phyloP scores from a whole-genome alignment of 2,888 invertebrate genomes.

The Pristionchus maxplancki region DNA sequence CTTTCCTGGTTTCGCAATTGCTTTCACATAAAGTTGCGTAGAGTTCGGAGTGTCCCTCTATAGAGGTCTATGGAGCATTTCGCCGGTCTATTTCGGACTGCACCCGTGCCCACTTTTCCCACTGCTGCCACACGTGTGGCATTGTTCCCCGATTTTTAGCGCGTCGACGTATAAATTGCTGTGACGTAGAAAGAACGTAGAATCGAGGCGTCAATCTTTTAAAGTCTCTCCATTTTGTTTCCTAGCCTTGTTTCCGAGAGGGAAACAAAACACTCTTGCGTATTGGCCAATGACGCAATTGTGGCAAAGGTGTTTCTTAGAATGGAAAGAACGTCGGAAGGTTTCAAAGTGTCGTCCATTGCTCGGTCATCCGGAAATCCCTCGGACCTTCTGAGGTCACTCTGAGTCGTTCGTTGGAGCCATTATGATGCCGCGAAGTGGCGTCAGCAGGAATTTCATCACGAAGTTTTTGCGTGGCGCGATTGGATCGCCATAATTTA shows the following conservation, averaged over 20 bases:
- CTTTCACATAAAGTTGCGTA: not conserved
- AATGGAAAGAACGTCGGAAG: not conserved
- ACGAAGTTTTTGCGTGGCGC: too few relatives aligned
- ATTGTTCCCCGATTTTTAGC: conserved; percentile 11
- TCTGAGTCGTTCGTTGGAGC: not conserved
- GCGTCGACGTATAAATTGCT: not conserved
- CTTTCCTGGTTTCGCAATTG: not conserved
- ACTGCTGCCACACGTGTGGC: not conserved
- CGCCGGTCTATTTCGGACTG: not conserved
- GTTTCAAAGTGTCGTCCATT: not conserved
- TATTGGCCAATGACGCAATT: not conserved
- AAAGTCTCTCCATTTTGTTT: not conserved
- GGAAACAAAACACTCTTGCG: not conserved
- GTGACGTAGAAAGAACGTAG: not conserved
- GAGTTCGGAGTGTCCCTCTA: too few relatives aligned
- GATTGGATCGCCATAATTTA: not conserved
- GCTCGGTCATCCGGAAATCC: not conserved
- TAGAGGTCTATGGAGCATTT: not conserved
- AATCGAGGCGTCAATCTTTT: not conserved
- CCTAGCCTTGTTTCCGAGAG: not conserved
- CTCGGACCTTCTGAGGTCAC: not conserved
- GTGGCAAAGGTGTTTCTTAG: not conserved
- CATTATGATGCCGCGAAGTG: not conserved
- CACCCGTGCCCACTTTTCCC: not conserved
- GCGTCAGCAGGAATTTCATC: not conserved